Base-by-base conservation (phyloP, 2,888 invertebrate genomes). In the Dendrolimus houi region DNA sequence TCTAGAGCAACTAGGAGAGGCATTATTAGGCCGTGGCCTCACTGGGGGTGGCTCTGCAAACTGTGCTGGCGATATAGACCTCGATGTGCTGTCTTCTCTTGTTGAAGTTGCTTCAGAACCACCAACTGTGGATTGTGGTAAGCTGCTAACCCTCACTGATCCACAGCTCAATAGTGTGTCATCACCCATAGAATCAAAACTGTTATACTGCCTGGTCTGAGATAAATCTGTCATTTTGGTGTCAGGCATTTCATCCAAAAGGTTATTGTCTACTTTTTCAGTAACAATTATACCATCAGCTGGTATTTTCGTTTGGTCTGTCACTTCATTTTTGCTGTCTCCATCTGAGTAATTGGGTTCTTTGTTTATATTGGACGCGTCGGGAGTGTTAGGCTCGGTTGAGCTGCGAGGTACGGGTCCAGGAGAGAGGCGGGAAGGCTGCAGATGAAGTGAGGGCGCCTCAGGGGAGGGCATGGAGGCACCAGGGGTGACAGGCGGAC, bases 181-280 rank as follows among this genome's bases (percentile, higher is more conserved):
- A 62, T 91, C 88, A 67, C 87, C 87, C 81, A 91, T 91, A 7
- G 89, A 87, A 68, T 87, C 89, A 79, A 89, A 88, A 67, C 90
- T 91, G 66, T 83, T 88, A 64, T 87, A 91, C 66, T 88, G 88
- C 74, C 87, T 83, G 29, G 85, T 88, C 68, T 91, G 88, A 62
- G 91, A 85, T 60, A 91, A 72, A 69, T 91, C 89, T 74, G 89
- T 85, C 88, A 91, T 91, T 77, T 91, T 91, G 40, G 91, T 88
- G 68, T 90, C 90, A 55, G 91, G 84, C 78, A 91, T 89, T 75
- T 90, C 90, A 74, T 90, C 90, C 63, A 91, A 65, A 60, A 91
- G 76, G 72, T 82, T 91, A 69, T 77, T 87, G 59, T 87, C 87
- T 62, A 88, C 70, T 66, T 91, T 91, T 72, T 91, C 91, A 61